Evolutionary conservation across 2,888 invertebrate species (phyloP).

Genomic region (Tortrix viridana): DNA sequence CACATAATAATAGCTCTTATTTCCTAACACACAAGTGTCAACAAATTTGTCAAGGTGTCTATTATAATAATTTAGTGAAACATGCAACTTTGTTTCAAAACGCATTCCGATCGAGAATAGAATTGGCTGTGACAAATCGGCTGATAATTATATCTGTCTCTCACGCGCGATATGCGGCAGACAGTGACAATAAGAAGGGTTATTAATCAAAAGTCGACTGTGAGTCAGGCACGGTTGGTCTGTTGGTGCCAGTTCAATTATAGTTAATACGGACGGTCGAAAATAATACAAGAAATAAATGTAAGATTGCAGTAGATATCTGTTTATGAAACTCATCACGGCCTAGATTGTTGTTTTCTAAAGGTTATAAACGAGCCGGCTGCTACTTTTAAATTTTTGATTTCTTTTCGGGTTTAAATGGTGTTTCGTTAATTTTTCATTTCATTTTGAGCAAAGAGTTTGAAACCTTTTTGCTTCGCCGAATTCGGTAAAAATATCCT

Average conservation of each 20-base stretch:
- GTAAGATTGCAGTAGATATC: not conserved
- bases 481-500: too few relatives aligned
- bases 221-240: not conserved
- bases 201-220: constrained; percentile 17
- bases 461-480: too few relatives aligned
- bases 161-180: constrained; percentile 26
- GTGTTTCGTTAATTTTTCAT: too few relatives aligned
- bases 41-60: constrained; percentile 6
- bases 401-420: too few relatives aligned
- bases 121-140: constrained; percentile 27
- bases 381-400: too few relatives aligned
- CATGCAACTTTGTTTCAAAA: constrained; percentile 25
- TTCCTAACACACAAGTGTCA: constrained; percentile 9
- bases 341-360: too few relatives aligned
- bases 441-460: too few relatives aligned
- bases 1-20: constrained; percentile 10
- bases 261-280: not conserved
- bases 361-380: too few relatives aligned
- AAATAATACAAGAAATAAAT: not conserved
- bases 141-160: constrained; percentile 29
- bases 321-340: too few relatives aligned
- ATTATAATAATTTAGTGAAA: constrained; percentile 7
- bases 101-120: constrained; percentile 31
- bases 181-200: constrained; percentile 27
- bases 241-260: constrained; percentile 2